phyloP scores from a whole-genome alignment of 2,888 invertebrate species.

The Trichopria drosophilae region DNA sequence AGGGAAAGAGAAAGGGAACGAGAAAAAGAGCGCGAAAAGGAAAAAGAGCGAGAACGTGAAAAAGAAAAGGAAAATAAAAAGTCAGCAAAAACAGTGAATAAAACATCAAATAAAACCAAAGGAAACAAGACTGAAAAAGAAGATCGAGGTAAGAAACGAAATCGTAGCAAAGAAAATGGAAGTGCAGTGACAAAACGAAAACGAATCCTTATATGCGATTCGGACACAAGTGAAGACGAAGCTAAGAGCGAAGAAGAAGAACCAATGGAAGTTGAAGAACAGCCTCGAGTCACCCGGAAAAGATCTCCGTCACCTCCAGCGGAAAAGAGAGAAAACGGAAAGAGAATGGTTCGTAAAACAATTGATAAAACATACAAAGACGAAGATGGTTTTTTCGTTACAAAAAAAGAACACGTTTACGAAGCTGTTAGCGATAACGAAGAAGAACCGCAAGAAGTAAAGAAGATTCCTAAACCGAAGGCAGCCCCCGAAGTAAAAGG shows the following conservation, averaged over 20 bases:
- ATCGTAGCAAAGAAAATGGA: slow-evolving; percentile 38
- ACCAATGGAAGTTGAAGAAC: slow-evolving; percentile 37
- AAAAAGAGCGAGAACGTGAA: slow-evolving; percentile 15
- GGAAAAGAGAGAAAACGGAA: slow-evolving; percentile 41
- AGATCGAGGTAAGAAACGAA: slow-evolving; percentile 43
- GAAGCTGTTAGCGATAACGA: slow-evolving; percentile 45
- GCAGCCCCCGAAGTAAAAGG: slow-evolving; percentile 21
- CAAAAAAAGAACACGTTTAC: slow-evolving; percentile 52
- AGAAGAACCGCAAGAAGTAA: slow-evolving; percentile 39
- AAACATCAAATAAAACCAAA: slow-evolving; percentile 24
- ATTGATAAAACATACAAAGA: slow-evolving; percentile 50
- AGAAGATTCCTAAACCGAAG: slow-evolving; percentile 10
- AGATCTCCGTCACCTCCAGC: slow-evolving; percentile 46
- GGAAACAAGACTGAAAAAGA: slow-evolving; percentile 27
- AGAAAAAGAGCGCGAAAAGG: slow-evolving; percentile 7
- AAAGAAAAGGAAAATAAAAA: slow-evolving; percentile 14
- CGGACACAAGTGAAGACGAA: slow-evolving; percentile 48
- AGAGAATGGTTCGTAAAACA: slow-evolving; percentile 50
- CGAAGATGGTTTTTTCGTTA: slow-evolving; percentile 55
- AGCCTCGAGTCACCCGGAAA: slow-evolving; percentile 29
- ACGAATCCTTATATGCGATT: slow-evolving; percentile 44
- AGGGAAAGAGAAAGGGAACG: slow-evolving; percentile 1
- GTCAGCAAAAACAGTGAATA: slow-evolving; percentile 13
- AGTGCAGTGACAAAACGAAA: slow-evolving; percentile 43
- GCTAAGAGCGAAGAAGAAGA: slow-evolving; percentile 33